Base-by-base conservation (phyloP, 1,140 invertebrate genomes). In the Drosophila chauvacae region DNA sequence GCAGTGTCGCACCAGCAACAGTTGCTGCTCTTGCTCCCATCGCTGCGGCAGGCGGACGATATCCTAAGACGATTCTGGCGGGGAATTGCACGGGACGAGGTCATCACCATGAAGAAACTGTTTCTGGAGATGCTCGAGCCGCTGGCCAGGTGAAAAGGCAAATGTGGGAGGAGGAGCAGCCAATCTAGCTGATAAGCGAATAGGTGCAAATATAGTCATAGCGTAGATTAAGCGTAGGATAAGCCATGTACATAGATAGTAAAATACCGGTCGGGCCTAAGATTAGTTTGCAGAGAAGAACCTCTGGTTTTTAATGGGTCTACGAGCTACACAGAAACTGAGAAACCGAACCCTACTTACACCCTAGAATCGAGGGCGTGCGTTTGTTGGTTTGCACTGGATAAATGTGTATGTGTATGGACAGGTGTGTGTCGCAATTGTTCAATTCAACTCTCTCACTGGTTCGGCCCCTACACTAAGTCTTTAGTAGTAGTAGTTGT, bases 111-210 rank as follows among this genome's bases (percentile, higher is more conserved):
- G 97, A 98, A 99, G 94, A 99, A 99, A 93, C 94, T 99, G 10
- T 98, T 99, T 93, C 94, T 98, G 30, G 98, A 99, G 94, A 99
- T 99, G 98, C 94, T 99, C 57, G 98, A 99, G 39, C 87, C 91
- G 39, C 73, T 91, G 47, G 75, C 91, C 59, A 91, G 91, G 82
- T 92, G 91, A 92, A 56, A 79, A 26, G 16, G 80, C 7, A 37
- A 20, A 53, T 20, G 44, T 45, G n/a, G 42, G 18, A 16, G 42
- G 18, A 16, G 47, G 14, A 48, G 47, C 11, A 26, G 51, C 59
- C 28, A 69, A 66, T 48, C 68, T 62, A 83, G 71, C 44, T 83
- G 63, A 65, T 78, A 88, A 71, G 75, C 71, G 18, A 63, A 55
- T 59, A 75, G 85, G 85, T 90, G 85, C 85, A 88, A 87, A 90